phyloP scores from a whole-genome alignment of 2,113 vertebrate genomes.

The Osmerus eperlanus region DNA sequence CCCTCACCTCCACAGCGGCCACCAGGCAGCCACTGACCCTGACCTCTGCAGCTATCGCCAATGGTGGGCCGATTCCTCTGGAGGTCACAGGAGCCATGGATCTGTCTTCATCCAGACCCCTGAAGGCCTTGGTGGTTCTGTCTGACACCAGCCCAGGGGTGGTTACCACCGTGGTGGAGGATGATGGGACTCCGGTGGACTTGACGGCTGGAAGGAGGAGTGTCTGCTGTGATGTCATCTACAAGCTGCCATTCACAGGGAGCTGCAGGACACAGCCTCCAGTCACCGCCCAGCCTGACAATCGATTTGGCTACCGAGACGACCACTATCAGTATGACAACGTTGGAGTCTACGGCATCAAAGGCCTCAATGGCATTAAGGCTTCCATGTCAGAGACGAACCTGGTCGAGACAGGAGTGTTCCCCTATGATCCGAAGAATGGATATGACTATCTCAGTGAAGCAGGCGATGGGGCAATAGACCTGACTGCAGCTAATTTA shows the following conservation, averaged over 20 bases:
- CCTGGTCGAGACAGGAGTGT: constrained; percentile 82
- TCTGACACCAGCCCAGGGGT: constrained; percentile 78
- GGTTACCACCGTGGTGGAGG: constrained; percentile 86
- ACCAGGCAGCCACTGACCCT: constrained; percentile 73
- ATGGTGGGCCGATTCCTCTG: constrained; percentile 63
- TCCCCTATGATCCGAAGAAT: constrained; percentile 86
- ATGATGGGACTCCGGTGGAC: constrained; percentile 91
- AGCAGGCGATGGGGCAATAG: constrained; percentile 81
- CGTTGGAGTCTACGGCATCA: constrained; percentile 73
- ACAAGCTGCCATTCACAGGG: constrained; percentile 91
- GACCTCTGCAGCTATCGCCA: constrained; percentile 70
- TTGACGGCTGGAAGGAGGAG: constrained; percentile 89
- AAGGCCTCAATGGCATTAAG: constrained; percentile 85
- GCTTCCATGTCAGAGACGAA: constrained; percentile 87
- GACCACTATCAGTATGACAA: constrained; percentile 85
- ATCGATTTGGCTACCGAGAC: constrained; percentile 84
- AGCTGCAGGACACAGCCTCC: constrained; percentile 87
- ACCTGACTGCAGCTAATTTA: constrained; percentile 91
- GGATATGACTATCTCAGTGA: constrained; percentile 83
- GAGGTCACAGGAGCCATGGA: constrained; percentile 84
- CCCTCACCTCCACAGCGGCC: constrained; percentile 63
- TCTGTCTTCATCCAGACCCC: constrained; percentile 87
- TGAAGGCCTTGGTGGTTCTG: constrained; percentile 83
- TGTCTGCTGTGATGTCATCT: constrained; percentile 96
- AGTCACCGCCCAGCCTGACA: constrained; percentile 82